Base-by-base conservation (phyloP, 2,113 vertebrate genomes). In the Scytalopus superciliaris region DNA sequence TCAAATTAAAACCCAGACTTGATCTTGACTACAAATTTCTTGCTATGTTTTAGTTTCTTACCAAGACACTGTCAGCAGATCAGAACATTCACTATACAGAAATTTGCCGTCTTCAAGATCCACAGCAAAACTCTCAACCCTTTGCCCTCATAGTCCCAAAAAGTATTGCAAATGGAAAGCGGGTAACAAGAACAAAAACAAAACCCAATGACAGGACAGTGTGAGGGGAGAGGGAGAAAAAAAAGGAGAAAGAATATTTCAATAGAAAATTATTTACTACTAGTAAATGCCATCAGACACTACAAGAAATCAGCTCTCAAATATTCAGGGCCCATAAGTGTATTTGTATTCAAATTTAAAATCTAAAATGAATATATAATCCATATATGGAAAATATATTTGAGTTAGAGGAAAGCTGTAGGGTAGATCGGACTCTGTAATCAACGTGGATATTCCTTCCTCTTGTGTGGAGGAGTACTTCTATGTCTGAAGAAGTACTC, bases 141-240 rank as follows among this genome's bases (percentile, higher is more conserved):
- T 87, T 67, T 62, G 4, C 13, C 8, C 17, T 25, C 2, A 1
- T 19, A 66, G 14, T 2, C 21, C 21, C 15, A 4, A 30, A 76
- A 47, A 59, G 4, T 22, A 37, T 19, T 13, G 24, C 21, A 66
- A 27, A n/a, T 31, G 55, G 12, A 66, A 59, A 76, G 37, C 2
- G 4, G 4, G 3, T 40, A 33, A 31, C 42, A 42, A 27, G 22
- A 50, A 60, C 22, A 67, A 77, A 69, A 62, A 2, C 5, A 88
- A 84, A 91, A 25, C 5, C 5, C 23, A n/a, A 9, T 5, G 5
- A 39, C 13, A 60, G 24, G 60, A 45, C 1, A 25, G 19, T 1
- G 19, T 4, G 8, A 14, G 3, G 14, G 14, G 13, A 4, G 7
- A 4, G 19, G 11, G 2, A 15, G 4, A 5, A 19, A 60, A n/a